Base-by-base conservation (phyloP, 2,797 vertebrate genomes). In the Helarctos malayanus region DNA sequence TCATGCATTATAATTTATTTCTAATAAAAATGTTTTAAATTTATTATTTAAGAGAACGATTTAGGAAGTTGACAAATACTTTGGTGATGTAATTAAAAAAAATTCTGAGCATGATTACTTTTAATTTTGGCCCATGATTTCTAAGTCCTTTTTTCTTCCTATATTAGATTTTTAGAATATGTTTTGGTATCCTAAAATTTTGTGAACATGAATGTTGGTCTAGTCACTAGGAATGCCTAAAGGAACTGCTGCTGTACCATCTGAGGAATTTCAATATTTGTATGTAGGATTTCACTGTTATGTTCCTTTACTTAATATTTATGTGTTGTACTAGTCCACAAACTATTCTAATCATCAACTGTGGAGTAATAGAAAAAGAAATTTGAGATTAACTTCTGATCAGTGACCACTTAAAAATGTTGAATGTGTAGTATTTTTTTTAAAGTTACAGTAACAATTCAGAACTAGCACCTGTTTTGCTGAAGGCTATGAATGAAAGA, bases 121-220 rank as follows among this genome's bases (percentile, higher is more conserved):
- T 88, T 93, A 65, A 85, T 54, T 83, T 92, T 71, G 57, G 84
- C 32, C n/a, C 3, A 57, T 47, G 85, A 78, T 96, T 81, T n/a
- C 49, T 88, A 90, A 90, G 45, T 86, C n/a, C 32, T 7, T 45
- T 96, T 96, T 91, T 92, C 59, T 87, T 83, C 19, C 14, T 69
- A 9, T 81, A 65, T 59, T 80, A 73, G 3, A 81, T 81, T 92
- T 96, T 82, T 56, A 86, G 54, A 84, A 29, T 81, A 61, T 93
- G 19, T 92, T 92, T 59, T 85, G 29, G 5, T 57, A n/a, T 79
- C 7, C 52, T 94, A 88, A 78, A 82, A 61, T 86, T 47, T 76
- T 89, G 23, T 93, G 83, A 97, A 90, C 38, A 18, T 18, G 29
- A 91, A 73, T 91, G 54, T 41, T 75, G 54, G 35, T 73, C 59